A percentile compares a stretch with the other conserved stretches of the same genome.
These are phyloP conservation scores for Ictalurus furcatus DNA, from an alignment of 2,113 vertebrate species.

Conservation along the genomic window DNA sequence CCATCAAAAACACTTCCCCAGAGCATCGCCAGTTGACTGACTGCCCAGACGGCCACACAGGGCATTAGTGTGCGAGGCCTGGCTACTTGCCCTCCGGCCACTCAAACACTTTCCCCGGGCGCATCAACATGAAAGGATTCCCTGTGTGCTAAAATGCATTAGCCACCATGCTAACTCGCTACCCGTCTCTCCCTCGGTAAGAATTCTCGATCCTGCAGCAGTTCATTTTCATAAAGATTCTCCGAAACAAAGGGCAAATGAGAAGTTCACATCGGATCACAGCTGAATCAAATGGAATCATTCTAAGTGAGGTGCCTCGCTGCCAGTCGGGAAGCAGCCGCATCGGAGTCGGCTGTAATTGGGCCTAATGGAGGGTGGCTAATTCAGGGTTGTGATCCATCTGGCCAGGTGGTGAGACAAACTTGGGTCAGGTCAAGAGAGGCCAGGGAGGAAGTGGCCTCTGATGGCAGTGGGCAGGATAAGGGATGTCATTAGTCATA, in stretches of 20 bases:
- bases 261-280: background rate
- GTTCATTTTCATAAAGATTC: background rate
- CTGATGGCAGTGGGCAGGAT: slow-evolving; percentile 39
- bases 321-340: slow-evolving; percentile 31
- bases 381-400: slow-evolving; percentile 36
- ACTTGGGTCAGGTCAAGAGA: slow-evolving; percentile 36
- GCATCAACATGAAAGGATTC: slow-evolving; percentile 75
- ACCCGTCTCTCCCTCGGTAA: slow-evolving; percentile 2
- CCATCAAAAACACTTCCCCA: slow-evolving; percentile 72
- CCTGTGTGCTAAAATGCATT: slow-evolving; percentile 76
- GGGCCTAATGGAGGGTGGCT: slow-evolving; percentile 36
- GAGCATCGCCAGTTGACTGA: slow-evolving; percentile 76
- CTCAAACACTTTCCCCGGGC: slow-evolving; percentile 77
- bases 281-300: background rate
- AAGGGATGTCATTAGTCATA: slow-evolving; percentile 68
- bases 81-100: slow-evolving; percentile 75
- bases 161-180: slow-evolving; percentile 58
- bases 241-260: background rate
- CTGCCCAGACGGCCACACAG: slow-evolving; percentile 76
- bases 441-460: slow-evolving; percentile 49
- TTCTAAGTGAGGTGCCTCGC: background rate
- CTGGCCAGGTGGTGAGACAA: slow-evolving; percentile 39
- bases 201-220: background rate
- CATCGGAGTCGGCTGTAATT: slow-evolving; percentile 39
- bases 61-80: slow-evolving; percentile 76